These are phyloP conservation scores for Drosophila neoperkinsi DNA, from an alignment of 2,888 invertebrate genomes.

Conservation along the genomic window DNA sequence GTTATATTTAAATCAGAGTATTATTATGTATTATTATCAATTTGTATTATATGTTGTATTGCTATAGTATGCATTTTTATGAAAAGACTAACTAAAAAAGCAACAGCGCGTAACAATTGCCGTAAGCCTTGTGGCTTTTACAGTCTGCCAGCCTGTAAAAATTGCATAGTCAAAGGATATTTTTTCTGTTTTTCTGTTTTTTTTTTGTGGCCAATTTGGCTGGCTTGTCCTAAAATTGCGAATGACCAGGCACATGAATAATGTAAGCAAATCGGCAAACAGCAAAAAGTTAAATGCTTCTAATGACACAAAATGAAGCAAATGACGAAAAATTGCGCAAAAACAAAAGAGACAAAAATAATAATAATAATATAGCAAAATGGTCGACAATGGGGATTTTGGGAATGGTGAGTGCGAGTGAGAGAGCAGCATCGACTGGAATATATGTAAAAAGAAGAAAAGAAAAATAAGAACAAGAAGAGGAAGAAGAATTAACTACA, in stretches of 20 bases:
- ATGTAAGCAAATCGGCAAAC: constrained; percentile 76
- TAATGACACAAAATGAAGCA: constrained; percentile 79
- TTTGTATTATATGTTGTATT: not conserved
- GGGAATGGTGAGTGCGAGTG: constrained; percentile 5
- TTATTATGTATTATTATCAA: not conserved
- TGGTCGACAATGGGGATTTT: constrained; percentile 43
- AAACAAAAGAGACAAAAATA: constrained; percentile 76
- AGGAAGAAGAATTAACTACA: constrained; percentile 60
- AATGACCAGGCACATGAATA: constrained; percentile 61
- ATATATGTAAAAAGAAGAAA: constrained; percentile 1
- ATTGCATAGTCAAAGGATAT: constrained; percentile 13
- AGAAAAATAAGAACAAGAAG: constrained; percentile 37
- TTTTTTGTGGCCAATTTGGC: constrained; percentile 38
- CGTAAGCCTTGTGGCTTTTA: constrained; percentile 6
- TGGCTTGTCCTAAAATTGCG: constrained; percentile 42
- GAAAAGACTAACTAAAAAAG: not conserved
- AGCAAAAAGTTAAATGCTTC: constrained; percentile 81
- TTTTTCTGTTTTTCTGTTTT: not conserved
- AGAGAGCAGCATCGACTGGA: not conserved
- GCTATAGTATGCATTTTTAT: not conserved
- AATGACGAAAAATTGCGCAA: constrained; percentile 78
- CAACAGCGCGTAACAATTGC: constrained; percentile 13
- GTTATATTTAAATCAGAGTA: too few relatives aligned
- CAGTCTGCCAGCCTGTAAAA: not conserved
- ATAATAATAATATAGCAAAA: constrained; percentile 68